These are phyloP conservation scores for Siphamia tubifer DNA, from an alignment of 2,113 vertebrate genomes.

Conservation along the genomic window DNA sequence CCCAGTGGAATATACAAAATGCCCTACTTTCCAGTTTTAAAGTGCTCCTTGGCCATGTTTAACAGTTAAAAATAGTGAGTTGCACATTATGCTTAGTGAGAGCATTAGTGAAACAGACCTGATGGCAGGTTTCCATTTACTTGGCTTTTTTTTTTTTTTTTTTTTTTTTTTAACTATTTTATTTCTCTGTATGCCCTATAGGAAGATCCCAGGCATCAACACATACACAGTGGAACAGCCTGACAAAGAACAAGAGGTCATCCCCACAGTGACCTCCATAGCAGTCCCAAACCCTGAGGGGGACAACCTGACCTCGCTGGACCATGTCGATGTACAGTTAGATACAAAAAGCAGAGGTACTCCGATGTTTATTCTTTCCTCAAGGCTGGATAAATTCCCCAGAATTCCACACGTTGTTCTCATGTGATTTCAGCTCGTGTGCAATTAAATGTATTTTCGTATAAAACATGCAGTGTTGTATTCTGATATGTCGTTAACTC, in stretches of 20 bases:
- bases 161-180: neutral
- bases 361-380: neutral
- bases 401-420: neutral
- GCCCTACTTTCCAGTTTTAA: slow-evolving; percentile 60
- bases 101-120: slow-evolving; percentile 62
- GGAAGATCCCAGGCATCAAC: slow-evolving; percentile 73
- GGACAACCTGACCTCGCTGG: slow-evolving; percentile 61
- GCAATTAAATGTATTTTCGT: neutral
- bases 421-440: neutral
- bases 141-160: neutral
- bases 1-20: slow-evolving; percentile 60
- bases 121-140: slow-evolving; percentile 59
- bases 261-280: slow-evolving; percentile 71
- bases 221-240: slow-evolving; percentile 71
- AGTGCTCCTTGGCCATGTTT: slow-evolving; percentile 45
- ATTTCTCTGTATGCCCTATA: slow-evolving; percentile 28
- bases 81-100: slow-evolving; percentile 59
- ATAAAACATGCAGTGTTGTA: neutral
- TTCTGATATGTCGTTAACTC: neutral
- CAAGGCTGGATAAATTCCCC: neutral
- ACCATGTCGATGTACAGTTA: slow-evolving; percentile 64
- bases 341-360: slow-evolving; percentile 69
- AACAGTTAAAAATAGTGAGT: slow-evolving; percentile 68
- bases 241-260: slow-evolving; percentile 78
- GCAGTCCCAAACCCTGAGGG: slow-evolving; percentile 62